A percentile compares a stretch with the other conserved stretches of the same genome.
Conservation (phyloP, 1,140 invertebrate species). For the Dreissena polymorpha region DNA sequence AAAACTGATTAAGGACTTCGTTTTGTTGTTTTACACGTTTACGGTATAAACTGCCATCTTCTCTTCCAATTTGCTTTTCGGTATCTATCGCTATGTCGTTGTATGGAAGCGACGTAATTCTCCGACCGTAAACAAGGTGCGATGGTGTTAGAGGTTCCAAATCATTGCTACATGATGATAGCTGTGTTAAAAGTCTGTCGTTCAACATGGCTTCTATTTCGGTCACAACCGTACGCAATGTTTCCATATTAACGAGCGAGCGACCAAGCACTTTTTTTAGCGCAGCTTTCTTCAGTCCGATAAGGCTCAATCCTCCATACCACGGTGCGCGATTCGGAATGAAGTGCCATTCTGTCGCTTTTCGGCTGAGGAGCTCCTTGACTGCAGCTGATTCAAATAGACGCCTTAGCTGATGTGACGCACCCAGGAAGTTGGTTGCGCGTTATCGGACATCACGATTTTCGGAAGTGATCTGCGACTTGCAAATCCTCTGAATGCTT, state of each 20-base stretch:
- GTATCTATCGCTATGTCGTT: neutral
- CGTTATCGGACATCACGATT: too few relatives aligned
- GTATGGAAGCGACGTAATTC: conserved; percentile 9
- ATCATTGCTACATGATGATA: conserved; percentile 8
- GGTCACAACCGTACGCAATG: conserved; percentile 13
- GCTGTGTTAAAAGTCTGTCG: conserved; percentile 23
- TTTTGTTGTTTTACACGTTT: too few relatives aligned
- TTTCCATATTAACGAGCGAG: conserved; percentile 11
- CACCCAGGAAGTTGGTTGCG: too few relatives aligned
- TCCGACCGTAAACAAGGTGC: conserved; percentile 13
- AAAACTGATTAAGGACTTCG: too few relatives aligned
- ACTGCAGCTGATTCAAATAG: neutral
- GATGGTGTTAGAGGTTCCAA: conserved; percentile 25
- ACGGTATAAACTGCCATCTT: too few relatives aligned
- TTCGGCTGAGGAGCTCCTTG: conserved; percentile 1
- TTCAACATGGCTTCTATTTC: conserved; percentile 41
- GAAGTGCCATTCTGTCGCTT: conserved; percentile 22
- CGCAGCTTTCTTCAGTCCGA: conserved; percentile 5
- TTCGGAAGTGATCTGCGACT: conserved; percentile 27
- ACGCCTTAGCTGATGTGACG: neutral
- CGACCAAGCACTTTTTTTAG: conserved; percentile 18
- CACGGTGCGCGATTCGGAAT: conserved; percentile 21
- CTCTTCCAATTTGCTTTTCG: neutral
- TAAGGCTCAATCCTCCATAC: conserved; percentile 17
- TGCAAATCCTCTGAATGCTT: conserved; percentile 7